Evolutionary conservation across 1,140 invertebrate species (phyloP).

Genomic region (Centruroides sculpturatus): DNA sequence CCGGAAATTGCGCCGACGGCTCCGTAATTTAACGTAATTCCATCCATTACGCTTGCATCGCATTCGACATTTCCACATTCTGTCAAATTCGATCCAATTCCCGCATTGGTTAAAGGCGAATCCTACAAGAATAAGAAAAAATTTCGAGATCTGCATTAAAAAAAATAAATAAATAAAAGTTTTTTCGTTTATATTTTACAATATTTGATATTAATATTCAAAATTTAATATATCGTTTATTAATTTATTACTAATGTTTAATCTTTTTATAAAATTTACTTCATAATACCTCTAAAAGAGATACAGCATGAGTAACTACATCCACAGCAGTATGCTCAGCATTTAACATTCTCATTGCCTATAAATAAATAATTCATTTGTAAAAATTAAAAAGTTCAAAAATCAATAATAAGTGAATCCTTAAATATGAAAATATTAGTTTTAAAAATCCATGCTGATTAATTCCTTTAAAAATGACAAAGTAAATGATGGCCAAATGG

Average conservation of each 20-base stretch:
- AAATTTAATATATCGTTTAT: too few species aligned
- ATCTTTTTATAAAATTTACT: too few species aligned
- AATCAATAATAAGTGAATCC: too few species aligned
- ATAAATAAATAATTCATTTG: too few species aligned
- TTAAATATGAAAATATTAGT: too few species aligned
- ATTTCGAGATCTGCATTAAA: not conserved
- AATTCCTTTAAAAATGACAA: too few species aligned
- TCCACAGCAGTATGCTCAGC: slow-evolving; percentile 53
- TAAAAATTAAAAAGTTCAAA: too few species aligned
- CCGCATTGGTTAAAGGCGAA: slow-evolving; percentile 78
- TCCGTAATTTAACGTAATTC: slow-evolving; percentile 28
- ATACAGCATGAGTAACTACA: slow-evolving; percentile 59
- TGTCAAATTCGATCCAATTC: slow-evolving; percentile 39
- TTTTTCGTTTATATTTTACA: too few species aligned
- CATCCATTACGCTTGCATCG: slow-evolving; percentile 39
- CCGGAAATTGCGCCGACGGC: slow-evolving; percentile 28
- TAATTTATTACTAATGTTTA: slow-evolving; percentile 23
- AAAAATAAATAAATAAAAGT: too few species aligned
- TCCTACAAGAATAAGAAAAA: slow-evolving; percentile 29
- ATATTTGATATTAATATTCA: too few species aligned
- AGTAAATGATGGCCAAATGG: too few species aligned
- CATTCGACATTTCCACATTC: slow-evolving; percentile 34
- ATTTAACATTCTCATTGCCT: slow-evolving; percentile 45
- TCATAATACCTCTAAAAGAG: slow-evolving; percentile 44
- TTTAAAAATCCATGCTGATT: too few species aligned